Evolutionary conservation across 2,113 vertebrate species (phyloP), one percentile per base, ranked within the genome.

Genomic region (Phalacrocorax brasilianus): DNA sequence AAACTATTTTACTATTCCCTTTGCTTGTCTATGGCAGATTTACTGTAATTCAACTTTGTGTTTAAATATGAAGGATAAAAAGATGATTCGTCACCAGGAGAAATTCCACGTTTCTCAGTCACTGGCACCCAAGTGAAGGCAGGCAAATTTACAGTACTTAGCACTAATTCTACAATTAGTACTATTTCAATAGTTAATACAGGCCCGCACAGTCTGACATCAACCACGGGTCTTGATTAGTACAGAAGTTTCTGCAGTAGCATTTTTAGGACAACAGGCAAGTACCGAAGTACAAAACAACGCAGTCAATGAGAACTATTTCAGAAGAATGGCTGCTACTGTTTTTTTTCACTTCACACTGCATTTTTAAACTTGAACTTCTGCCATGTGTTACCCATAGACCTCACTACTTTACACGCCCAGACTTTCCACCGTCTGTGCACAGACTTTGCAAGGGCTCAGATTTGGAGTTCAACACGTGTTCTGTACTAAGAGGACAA

Each of bases 361-460:
- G 8, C 9, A 7, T 38, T 68, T 84, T 84, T 17, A 44, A 79
- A 35, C 58, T 66, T 40, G 11, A 6, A 45, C 16, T 73, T 74
- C 32, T 63, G 63, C 20, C 30, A 52, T 2, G 14, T 65, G 44
- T 3, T 50, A 44, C 40, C 52, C 66, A 50, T 1, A 62, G 27
- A 58, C 14, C n/a, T 26, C 11, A 35, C 32, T 26, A 52, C 13
- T 52, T 47, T 1, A 55, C 30, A 20, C 4, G 47, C 50, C 74
- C n/a, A 55, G 26, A 20, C 12, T 7, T 62, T 12, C n/a, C 21
- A 14, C 2, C 3, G 24, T 19, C 65, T 1, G 2, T 5, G 32
- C 30, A 33, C 38, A 88, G 4, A 8, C 24, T 45, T 6, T 1
- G 0, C 14, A 66, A 62, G 23, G 18, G 27, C 38, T 30, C 62